Base-by-base conservation (phyloP, 2,113 vertebrate genomes). In the Cyanocitta stelleri region DNA sequence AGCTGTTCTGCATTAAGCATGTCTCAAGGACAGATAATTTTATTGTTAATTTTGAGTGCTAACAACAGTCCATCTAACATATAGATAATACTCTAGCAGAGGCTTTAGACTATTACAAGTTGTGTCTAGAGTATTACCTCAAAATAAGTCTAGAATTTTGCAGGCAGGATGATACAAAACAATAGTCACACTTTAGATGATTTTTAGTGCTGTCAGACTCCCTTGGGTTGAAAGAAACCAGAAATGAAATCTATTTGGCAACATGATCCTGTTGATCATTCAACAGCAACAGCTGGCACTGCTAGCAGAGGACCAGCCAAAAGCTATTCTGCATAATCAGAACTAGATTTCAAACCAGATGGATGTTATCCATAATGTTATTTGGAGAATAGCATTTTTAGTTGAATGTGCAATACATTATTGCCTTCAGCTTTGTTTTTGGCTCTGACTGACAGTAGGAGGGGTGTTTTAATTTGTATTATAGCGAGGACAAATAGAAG, bases 321-420 rank as follows among this genome's bases (percentile, higher is more conserved):
- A 76, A 95, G 83, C 88, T 93, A 52, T 90, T 94, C 83, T 95
- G 80, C 54, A 72, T 93, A 92, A 95, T 95, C 80, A 93, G 72
- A 95, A 89, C 44, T 90, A 54, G 92, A 89, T 94, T 97, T 94
- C 61, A 62, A 94, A 95, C 73, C 90, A 96, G 95, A 93, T 94
- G 96, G 92, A 89, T 89, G 64, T 87, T 90, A 95, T 87, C 95
- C 90, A 66, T 95, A 87, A 78, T 79, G 58, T 85, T 94, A 66
- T 87, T 94, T 95, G 90, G 92, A 92, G 84, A 96, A 84, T 51
- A 85, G 49, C 58, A 29, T 82, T 95, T 95, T 94, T 61, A 75
- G 76, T 78, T 92, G 90, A 88, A 61, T 72, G 58, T 52, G 67
- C 64, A 74, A 62, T 78, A 90, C 90, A 89, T 94, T 78, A 89